phyloP scores from a whole-genome alignment of 1,140 invertebrate genomes.

The Drosophila jambulina region DNA sequence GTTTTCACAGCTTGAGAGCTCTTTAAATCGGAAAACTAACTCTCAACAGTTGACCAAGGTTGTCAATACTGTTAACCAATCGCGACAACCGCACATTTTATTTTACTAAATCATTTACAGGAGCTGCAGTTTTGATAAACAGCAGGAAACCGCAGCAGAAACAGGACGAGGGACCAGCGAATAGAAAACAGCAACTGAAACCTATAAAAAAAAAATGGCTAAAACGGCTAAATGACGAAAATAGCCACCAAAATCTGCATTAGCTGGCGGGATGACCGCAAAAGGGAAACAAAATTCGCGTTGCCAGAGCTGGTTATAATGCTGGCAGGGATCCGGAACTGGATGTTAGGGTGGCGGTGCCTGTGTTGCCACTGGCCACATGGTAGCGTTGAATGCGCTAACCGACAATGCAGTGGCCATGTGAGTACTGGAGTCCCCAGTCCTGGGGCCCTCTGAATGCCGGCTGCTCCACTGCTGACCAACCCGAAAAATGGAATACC shows the following conservation, averaged over 20 bases:
- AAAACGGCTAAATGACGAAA: slow-evolving; percentile 20
- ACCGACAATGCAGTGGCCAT: slow-evolving; percentile 40
- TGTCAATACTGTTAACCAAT: slow-evolving; percentile 45
- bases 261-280: slow-evolving; percentile 43
- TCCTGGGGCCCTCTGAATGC: neutral
- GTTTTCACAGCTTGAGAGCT: neutral
- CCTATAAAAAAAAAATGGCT: neutral
- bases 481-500: slow-evolving; percentile 38
- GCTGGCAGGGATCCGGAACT: slow-evolving; percentile 10
- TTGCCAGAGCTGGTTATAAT: slow-evolving; percentile 37
- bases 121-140: slow-evolving; percentile 66
- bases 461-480: slow-evolving; percentile 37
- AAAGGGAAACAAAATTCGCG: slow-evolving; percentile 56
- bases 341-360: neutral
- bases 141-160: slow-evolving; percentile 58
- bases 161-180: neutral
- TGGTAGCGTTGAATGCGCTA: slow-evolving; percentile 62
- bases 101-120: slow-evolving; percentile 58
- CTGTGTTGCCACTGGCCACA: slow-evolving; percentile 46
- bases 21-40: neutral
- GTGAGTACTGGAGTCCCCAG: neutral
- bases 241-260: slow-evolving; percentile 44
- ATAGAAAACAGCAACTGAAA: slow-evolving; percentile 24
- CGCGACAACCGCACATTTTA: neutral
- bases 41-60: neutral